phyloP scores from a whole-genome alignment of 2,888 invertebrate species.

The Cosmopolites sordidus region DNA sequence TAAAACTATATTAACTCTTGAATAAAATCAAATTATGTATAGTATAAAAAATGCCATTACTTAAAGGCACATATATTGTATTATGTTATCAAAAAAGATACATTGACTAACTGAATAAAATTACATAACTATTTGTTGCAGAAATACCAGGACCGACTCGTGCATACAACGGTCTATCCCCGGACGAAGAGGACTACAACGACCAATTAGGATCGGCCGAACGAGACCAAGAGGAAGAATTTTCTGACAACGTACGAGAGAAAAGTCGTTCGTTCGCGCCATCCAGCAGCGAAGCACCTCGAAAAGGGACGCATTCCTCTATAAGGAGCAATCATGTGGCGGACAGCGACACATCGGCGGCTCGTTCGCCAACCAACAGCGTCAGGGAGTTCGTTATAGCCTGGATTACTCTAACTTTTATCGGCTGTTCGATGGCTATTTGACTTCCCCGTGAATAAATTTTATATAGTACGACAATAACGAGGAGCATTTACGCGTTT shows the following conservation, averaged over 20 bases:
- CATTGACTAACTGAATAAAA: no score
- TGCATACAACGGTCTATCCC: conserved; percentile 52
- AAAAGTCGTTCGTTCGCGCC: conserved; percentile 18
- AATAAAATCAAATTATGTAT: no score
- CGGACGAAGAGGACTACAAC: conserved; percentile 55
- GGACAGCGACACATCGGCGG: conserved; percentile 6
- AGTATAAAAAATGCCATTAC: no score
- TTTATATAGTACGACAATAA: conserved; percentile 25
- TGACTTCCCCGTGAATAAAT: conserved; percentile 13
- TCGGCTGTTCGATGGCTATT: conserved; percentile 1
- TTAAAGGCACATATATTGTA: no score
- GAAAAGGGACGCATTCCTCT: conserved; percentile 11
- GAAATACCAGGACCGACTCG: conserved; percentile 73
- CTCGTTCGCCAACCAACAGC: conserved; percentile 2
- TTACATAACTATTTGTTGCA: conserved; percentile 38
- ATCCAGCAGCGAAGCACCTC: conserved; percentile 14
- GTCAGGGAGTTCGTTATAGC: conserved; percentile 15
- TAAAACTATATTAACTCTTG: no score
- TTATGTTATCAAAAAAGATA: no score
- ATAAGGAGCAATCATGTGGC: conserved; percentile 20
- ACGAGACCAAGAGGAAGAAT: conserved; percentile 62
- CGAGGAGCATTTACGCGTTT: conserved; percentile 6
- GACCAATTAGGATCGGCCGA: conserved; percentile 70
- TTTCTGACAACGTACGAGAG: conserved; percentile 42
- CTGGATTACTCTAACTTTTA: conserved; percentile 6